Base-by-base conservation (phyloP, 2,113 vertebrate genomes). In the Thomomys bottae region DNA sequence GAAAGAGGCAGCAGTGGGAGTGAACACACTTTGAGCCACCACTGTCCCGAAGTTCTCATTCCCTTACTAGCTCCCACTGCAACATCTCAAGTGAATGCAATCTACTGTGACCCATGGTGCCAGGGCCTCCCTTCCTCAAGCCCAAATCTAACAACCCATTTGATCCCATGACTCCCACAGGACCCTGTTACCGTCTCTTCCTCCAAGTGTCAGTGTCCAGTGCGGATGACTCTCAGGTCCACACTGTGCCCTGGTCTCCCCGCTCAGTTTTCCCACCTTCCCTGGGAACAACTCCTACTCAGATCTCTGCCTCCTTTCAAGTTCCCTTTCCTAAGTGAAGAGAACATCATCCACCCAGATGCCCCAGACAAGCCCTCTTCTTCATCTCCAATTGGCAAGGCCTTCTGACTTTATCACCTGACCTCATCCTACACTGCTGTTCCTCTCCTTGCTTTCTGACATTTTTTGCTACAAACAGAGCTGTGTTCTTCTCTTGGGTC, bases 41-140 rank as follows among this genome's bases (percentile, higher is more conserved):
- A 4, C 11, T 5, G 5, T 2, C 5, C 7, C 18, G 11, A 23
- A 17, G 32, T 11, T 14, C 76, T 26, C 24, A 68, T 0, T 32
- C n/a, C 10, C 45, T 3, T 0, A 64, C 78, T 4, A 17, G 23
- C 7, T 0, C 2, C 30, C 32, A 49, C 57, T 61, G 24, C 45
- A 49, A n/a, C 57, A 21, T 34, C 26, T 12, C 21, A 32, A 18
- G 34, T 17, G 30, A 59, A 23, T 32, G 59, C 54, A 11, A 4
- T 20, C 32, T 57, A 18, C 57, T 28, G 5, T 14, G 20, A 34
- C 63, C 36, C 10, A 59, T 18, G 45, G 40, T 9, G 26, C 23
- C 36, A 59, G 81, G 32, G 30, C 8, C n/a, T 49, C 84, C 11
- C 3, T 59, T 82, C 40, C 61, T n/a, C 59, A 40, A 4, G 38